phyloP scores from a whole-genome alignment of 2,888 invertebrate genomes.

The Lomographa bimaculata region DNA sequence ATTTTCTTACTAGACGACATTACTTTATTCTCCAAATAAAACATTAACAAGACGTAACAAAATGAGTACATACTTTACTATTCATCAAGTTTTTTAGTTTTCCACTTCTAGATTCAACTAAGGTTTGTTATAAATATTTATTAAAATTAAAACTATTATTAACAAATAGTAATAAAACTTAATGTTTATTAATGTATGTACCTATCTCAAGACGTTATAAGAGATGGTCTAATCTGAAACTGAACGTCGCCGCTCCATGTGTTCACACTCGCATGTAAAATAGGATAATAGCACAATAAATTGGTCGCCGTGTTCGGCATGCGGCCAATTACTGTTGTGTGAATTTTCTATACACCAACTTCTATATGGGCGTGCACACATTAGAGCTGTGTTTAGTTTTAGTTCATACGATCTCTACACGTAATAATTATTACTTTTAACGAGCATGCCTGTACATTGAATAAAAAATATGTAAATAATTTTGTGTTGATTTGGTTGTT shows the following conservation, averaged over 20 bases:
- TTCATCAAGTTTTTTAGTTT: slow-evolving; percentile 43
- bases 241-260: no score
- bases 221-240: no score
- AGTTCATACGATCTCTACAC: no score
- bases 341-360: no score
- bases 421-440: slow-evolving; percentile 25
- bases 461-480: slow-evolving; percentile 16
- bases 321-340: no score
- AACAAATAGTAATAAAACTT: slow-evolving; percentile 37
- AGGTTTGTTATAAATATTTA: no score
- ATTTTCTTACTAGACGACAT: slow-evolving; percentile 24
- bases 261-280: no score
- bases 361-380: no score
- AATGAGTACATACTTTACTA: slow-evolving; percentile 43
- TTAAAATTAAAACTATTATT: not conserved
- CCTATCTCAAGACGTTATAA: slow-evolving; percentile 19
- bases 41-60: slow-evolving; percentile 47
- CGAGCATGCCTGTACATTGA: slow-evolving; percentile 34
- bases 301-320: no score
- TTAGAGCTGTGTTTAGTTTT: no score
- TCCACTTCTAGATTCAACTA: not conserved
- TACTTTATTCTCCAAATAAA: slow-evolving; percentile 39
- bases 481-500: slow-evolving; percentile 6
- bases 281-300: no score
- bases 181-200: slow-evolving; percentile 43